Base-by-base conservation (phyloP, 2,113 vertebrate genomes). In the Cyprinodon tularosa region DNA sequence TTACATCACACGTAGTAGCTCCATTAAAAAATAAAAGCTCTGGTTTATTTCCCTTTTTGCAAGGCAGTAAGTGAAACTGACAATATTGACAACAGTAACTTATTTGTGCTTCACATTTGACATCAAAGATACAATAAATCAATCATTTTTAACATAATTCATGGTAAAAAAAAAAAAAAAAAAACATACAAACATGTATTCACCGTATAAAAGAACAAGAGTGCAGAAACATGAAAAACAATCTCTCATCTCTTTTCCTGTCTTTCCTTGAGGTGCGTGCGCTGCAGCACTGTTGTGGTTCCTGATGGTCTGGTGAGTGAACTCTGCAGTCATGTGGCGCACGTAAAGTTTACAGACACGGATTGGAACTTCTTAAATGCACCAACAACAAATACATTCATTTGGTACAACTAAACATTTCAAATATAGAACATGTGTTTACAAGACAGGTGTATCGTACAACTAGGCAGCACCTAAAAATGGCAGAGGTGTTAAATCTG, bases 311-410 rank as follows among this genome's bases (percentile, higher is more conserved):
- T 37, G 37, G 20, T 29, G 8, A 15, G 15, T 8, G 3, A 44
- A 53, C 4, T 10, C 3, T 50, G 47, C 4, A 36, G 14, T 12
- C 59, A 14, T 29, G 36, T 44, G 50, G 66, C 73, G 57, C 66
- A 82, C 47, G 71, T 15, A 57, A 15, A 11, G n/a, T 44, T 78
- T 53, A 36, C 47, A 71, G 72, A 71, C 57, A 71, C 64, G 62
- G 66, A 65, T 64, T 2, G 60, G 68, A 76, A 37, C 61, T 39
- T 67, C 65, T 29, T 29, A 29, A 66, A 69, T 42, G 76, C 76
- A 87, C 73, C 74, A 65, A 72, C 47, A 69, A 60, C 57, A 84
- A 80, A 83, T 83, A 90, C 84, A 90, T 85, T 88, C 86, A 88
- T 74, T 71, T 57, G 71, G 83, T 81, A 40, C 60, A 3, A 72